These are phyloP conservation scores for Caiman crocodilus DNA, from an alignment of 2,797 vertebrate species.

Conservation along the genomic window DNA sequence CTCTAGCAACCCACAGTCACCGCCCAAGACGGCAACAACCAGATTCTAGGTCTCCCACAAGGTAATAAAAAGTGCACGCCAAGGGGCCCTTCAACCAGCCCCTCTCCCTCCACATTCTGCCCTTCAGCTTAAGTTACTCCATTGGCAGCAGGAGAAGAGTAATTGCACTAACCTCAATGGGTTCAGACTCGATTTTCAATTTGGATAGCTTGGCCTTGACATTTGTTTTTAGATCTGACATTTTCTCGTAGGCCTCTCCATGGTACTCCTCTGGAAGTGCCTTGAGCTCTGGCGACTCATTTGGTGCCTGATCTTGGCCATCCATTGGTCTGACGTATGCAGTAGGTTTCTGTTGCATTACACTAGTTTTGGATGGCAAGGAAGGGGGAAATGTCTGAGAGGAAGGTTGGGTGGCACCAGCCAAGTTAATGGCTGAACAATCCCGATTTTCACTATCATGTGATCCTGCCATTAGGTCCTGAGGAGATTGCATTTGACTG, in stretches of 20 bases:
- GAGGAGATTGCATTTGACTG: slow-evolving; percentile 66
- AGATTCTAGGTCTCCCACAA: neutral
- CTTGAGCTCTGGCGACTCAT: slow-evolving; percentile 91
- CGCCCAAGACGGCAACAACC: neutral
- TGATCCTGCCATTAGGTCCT: slow-evolving; percentile 63
- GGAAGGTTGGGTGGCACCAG: slow-evolving; percentile 78
- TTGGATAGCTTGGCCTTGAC: slow-evolving; percentile 84
- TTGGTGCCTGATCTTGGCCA: slow-evolving; percentile 90
- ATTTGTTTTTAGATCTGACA: slow-evolving; percentile 81
- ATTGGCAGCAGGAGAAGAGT: neutral
- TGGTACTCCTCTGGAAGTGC: slow-evolving; percentile 84
- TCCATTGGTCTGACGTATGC: slow-evolving; percentile 98
- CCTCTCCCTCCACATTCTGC: neutral
- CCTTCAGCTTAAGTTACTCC: neutral
- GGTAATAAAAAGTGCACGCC: accelerated
- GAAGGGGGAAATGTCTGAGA: slow-evolving; percentile 88
- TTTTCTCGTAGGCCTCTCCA: slow-evolving; percentile 79
- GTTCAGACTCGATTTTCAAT: slow-evolving; percentile 83
- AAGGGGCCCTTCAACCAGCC: neutral
- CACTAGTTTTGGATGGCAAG: slow-evolving; percentile 86
- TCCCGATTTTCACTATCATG: slow-evolving; percentile 75
- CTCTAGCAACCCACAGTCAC: neutral
- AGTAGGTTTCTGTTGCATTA: slow-evolving; percentile 92
- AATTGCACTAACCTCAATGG: slow-evolving; percentile 86
- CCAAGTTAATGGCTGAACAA: slow-evolving; percentile 60